Base-by-base conservation (phyloP, 2,797 vertebrate species). In the Etheostoma perlongum region DNA sequence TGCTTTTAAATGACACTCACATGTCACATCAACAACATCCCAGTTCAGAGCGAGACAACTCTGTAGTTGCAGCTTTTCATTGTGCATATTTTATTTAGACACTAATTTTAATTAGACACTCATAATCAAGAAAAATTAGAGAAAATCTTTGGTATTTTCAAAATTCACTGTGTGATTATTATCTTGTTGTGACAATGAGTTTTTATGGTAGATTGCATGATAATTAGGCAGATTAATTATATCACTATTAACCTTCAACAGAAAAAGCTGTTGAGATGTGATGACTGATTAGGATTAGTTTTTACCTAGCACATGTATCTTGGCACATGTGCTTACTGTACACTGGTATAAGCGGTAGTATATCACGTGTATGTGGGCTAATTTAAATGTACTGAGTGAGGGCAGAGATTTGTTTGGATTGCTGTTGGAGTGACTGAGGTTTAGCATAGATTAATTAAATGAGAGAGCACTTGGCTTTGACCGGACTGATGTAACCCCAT, bases 381-480 rank as follows among this genome's bases (percentile, higher is more conserved):
- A 82, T 79, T 75, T 68, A 87, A 67, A 69, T 21, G 9, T 15
- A 64, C 36, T 2, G 40, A 80, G 63, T 27, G 64, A 57, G 48
- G 70, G 23, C 49, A 67, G 84, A 79, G 91, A 92, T 95, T 94
- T 93, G 83, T 81, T 75, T 80, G 79, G 88, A 89, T 92, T 89
- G 82, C 87, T 79, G 75, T 84, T 68, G 70, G 83, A 79, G 67
- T 79, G 83, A 87, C 88, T 89, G 87, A 92, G 94, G 89, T 92
- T 94, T 94, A 93, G 69, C 65, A 53, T 59, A 19, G 72, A 59
- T 84, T 94, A 91, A 94, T 95, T 92, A 94, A 93, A 86, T 91
- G 87, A 82, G 80, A 81, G 82, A 78, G 74, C 63, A 76, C 78
- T 72, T 82, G 76, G 55, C n/a, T 81, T 79, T 78, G 67, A 55